Conservation (phyloP, 2,113 vertebrate species). For the Brachypteracias leptosomus region DNA sequence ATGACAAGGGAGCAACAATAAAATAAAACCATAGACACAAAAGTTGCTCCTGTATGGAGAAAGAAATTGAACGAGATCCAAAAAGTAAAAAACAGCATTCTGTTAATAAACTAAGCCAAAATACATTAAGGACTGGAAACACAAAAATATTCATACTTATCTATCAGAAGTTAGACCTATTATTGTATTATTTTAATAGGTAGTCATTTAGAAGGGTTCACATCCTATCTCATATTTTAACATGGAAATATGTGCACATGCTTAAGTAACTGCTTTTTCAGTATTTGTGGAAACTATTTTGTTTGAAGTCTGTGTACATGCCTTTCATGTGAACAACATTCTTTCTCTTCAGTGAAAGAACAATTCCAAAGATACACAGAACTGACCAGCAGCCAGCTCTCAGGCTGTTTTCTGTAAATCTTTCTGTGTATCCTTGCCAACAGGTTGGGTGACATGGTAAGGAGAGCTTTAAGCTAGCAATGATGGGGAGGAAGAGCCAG, state of each 20-base stretch:
- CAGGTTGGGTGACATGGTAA: background rate
- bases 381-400: background rate
- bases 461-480: background rate
- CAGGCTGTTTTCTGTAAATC: background rate
- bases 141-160: background rate
- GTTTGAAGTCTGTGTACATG: background rate
- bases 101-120: background rate
- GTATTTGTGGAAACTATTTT: background rate
- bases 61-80: background rate
- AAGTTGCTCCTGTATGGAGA: background rate
- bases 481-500: background rate
- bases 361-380: background rate
- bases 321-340: background rate
- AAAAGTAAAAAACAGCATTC: background rate
- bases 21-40: background rate
- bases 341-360: background rate
- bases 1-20: background rate
- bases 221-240: background rate
- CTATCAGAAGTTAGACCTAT: background rate
- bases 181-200: background rate
- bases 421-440: background rate
- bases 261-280: background rate
- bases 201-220: background rate
- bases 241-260: background rate
- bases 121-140: background rate